phyloP scores from a whole-genome alignment of 1,140 invertebrate genomes.

The Bradynema listronoti region DNA sequence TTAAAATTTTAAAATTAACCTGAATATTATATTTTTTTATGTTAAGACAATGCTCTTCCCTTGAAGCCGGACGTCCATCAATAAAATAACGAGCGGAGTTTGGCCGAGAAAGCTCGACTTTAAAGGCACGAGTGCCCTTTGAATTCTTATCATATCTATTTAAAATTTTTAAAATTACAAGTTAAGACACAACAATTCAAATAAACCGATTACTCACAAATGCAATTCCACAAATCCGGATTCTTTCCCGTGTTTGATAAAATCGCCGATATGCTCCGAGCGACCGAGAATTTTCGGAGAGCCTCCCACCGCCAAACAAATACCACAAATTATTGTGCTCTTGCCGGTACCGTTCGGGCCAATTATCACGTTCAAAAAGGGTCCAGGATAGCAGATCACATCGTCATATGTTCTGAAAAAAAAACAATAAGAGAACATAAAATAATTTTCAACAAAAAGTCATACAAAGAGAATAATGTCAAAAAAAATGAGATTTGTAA shows the following conservation, averaged over 20 bases:
- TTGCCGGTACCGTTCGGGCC: slow-evolving; percentile 96
- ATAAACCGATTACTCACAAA: slow-evolving; percentile 61
- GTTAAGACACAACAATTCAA: slow-evolving; percentile 38
- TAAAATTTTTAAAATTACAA: neutral
- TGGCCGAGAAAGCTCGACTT: slow-evolving; percentile 63
- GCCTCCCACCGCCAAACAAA: slow-evolving; percentile 76
- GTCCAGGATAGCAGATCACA: slow-evolving; percentile 65
- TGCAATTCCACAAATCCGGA: slow-evolving; percentile 73
- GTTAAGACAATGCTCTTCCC: slow-evolving; percentile 64
- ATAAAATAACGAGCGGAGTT: slow-evolving; percentile 66
- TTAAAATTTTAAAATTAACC: slow-evolving; percentile 32
- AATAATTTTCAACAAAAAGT: neutral
- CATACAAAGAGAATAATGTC: slow-evolving; percentile 2
- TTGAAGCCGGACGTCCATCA: slow-evolving; percentile 63
- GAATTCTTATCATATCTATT: slow-evolving; percentile 7
- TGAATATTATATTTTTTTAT: slow-evolving; percentile 69
- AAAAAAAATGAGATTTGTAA: slow-evolving; percentile 1
- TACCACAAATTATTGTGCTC: slow-evolving; percentile 84
- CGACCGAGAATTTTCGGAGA: slow-evolving; percentile 53
- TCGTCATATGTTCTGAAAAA: slow-evolving; percentile 63
- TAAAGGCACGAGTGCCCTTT: slow-evolving; percentile 15
- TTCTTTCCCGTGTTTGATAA: slow-evolving; percentile 69
- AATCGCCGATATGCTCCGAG: slow-evolving; percentile 57
- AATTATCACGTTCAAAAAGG: slow-evolving; percentile 81
- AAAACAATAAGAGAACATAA: slow-evolving; percentile 20